These are phyloP conservation scores for Lithophane socia DNA, from an alignment of 2,888 invertebrate species.

Conservation along the genomic window DNA sequence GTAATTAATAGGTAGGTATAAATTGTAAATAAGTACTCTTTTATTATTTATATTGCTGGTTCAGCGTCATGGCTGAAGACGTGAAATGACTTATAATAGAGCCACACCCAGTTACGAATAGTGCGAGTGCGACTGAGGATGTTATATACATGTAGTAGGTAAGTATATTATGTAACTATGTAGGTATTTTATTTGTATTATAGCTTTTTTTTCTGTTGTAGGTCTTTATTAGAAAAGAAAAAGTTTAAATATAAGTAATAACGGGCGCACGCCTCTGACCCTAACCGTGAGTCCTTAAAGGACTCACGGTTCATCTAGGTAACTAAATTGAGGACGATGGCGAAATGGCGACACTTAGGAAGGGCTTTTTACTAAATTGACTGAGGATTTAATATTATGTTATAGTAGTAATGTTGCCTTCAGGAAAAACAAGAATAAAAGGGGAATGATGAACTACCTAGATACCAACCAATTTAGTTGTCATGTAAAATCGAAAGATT, in stretches of 20 bases:
- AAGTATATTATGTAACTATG: not conserved
- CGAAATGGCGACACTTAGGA: not conserved
- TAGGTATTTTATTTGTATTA: not conserved
- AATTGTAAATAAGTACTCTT: constrained; percentile 37
- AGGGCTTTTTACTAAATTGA: constrained; percentile 1
- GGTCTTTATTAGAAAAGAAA: not conserved
- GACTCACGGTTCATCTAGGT: not conserved
- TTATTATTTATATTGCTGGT: constrained; percentile 25
- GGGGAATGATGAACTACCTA: not conserved
- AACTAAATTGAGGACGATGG: constrained; percentile 7
- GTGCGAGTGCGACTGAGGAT: not conserved
- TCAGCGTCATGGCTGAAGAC: constrained; percentile 57
- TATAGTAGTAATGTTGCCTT: not conserved
- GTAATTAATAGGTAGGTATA: constrained; percentile 6
- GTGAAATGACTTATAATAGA: constrained; percentile 23
- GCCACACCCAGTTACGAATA: constrained; percentile 22
- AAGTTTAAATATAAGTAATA: not conserved
- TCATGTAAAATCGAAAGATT: not conserved
- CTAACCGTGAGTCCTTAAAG: too few species aligned
- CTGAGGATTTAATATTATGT: too few species aligned
- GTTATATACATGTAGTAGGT: not conserved
- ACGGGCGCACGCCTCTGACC: constrained; percentile 4
- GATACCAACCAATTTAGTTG: not conserved
- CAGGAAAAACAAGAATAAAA: constrained; percentile 15
- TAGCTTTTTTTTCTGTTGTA: not conserved